Conservation (phyloP, 2,888 invertebrate genomes). For the Abscondita cerata region DNA sequence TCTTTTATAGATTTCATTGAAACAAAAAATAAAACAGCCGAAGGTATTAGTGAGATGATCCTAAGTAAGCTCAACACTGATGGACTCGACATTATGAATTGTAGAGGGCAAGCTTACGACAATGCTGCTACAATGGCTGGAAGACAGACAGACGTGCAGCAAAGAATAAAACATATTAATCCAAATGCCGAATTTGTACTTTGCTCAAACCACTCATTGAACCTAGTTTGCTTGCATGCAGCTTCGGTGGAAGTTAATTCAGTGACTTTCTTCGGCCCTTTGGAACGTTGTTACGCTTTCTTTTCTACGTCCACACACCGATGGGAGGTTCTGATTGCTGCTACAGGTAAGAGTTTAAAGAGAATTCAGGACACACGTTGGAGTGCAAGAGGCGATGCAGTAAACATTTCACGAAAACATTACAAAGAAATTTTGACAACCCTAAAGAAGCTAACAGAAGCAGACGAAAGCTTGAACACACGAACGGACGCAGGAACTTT, state of each 20-base stretch:
- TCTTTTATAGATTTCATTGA: constrained; percentile 42
- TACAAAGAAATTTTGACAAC: constrained; percentile 28
- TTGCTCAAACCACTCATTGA: constrained; percentile 35
- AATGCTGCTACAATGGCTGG: constrained; percentile 42
- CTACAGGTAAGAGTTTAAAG: constrained; percentile 39
- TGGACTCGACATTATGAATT: constrained; percentile 41
- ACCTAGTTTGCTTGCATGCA: constrained; percentile 39
- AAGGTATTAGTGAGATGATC: constrained; percentile 38
- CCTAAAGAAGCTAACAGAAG: constrained; percentile 32
- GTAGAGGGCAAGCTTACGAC: constrained; percentile 44
- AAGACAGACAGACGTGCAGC: constrained; percentile 30
- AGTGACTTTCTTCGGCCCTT: constrained; percentile 32
- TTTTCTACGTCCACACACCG: constrained; percentile 37
- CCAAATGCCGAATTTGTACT: constrained; percentile 32
- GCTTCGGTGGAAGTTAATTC: constrained; percentile 36
- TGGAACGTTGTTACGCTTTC: constrained; percentile 35
- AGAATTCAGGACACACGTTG: constrained; percentile 21
- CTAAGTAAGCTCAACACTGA: constrained; percentile 34
- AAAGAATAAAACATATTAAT: constrained; percentile 34
- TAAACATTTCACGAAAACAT: constrained; percentile 8
- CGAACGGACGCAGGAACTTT: constrained; percentile 26
- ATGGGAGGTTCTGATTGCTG: constrained; percentile 38
- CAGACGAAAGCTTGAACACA: constrained; percentile 30
- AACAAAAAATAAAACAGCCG: constrained; percentile 43
- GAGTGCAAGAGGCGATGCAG: constrained; percentile 28